These are phyloP conservation scores for Sabatieria punctata DNA, from an alignment of 2,888 invertebrate genomes.

Conservation along the genomic window DNA sequence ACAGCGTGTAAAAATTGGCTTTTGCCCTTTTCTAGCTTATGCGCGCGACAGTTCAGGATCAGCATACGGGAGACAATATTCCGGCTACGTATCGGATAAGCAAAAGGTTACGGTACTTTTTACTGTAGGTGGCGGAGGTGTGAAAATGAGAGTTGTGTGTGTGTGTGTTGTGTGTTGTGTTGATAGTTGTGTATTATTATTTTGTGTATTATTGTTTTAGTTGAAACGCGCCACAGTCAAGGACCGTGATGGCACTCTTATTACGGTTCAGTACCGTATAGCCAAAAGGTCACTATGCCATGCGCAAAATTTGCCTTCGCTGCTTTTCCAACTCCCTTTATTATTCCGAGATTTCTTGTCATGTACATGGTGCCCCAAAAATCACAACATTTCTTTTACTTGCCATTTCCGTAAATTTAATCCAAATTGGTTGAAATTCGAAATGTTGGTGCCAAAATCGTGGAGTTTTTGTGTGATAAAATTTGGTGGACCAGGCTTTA, in stretches of 20 bases:
- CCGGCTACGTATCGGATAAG: conserved; percentile 5
- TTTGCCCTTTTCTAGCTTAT: conserved; percentile 4
- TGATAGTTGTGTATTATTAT: neutral
- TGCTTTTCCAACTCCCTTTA: too few species aligned
- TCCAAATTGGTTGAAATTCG: too few species aligned
- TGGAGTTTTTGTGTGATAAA: too few species aligned
- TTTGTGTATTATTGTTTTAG: conserved; percentile 6
- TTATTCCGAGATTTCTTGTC: too few species aligned
- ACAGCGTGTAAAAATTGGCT: too few species aligned
- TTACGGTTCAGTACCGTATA: conserved; percentile 3
- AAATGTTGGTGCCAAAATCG: too few species aligned
- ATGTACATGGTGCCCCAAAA: too few species aligned
- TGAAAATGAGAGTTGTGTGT: neutral
- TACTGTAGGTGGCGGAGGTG: neutral
- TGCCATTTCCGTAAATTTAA: too few species aligned
- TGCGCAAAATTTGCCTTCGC: neutral
- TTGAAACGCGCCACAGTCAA: conserved; percentile 12
- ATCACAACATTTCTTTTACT: too few species aligned
- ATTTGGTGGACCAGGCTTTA: too few species aligned
- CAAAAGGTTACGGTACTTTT: conserved; percentile 10
- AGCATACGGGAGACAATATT: neutral
- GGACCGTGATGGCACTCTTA: conserved; percentile 1
- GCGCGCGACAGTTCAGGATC: neutral
- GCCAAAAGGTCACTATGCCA: conserved; percentile 5
- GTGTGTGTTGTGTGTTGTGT: neutral